Base-by-base conservation (phyloP, 2,113 vertebrate species). In the Vicugna pacos region DNA sequence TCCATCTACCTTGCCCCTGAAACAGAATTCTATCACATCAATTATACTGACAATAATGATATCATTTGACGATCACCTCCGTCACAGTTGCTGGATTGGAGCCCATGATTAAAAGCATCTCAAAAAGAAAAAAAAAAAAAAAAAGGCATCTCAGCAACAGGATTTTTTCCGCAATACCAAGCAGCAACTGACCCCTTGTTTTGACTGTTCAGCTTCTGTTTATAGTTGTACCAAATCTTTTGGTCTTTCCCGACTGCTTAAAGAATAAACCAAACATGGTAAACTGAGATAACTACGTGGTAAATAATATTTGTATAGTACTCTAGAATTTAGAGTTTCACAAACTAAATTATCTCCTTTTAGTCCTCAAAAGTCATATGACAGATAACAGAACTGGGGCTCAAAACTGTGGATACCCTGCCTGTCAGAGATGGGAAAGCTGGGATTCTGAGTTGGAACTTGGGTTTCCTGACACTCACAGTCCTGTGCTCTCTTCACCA, bases 131-230 rank as follows among this genome's bases (percentile, higher is more conserved):
- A 42, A 42, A 42, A 42, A 42, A 42, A 42, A 42, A 42, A 42
- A 42, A 86, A 95, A 97, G 93, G 32, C 12, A 1, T 75, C 85
- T 96, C 91, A 94, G 64, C 94, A 97, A 92, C 54, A 93, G 64
- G 58, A 88, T n/a, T 90, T 89, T 91, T 95, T 93, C 94, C 92
- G 86, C 50, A 93, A 88, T 38, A 96, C 58, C 54, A 91, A 92
- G 65, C 38, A 95, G 35, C 77, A 94, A 93, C 67, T 83, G 60
- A 73, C 19, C n/a, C 16, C 46, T 48, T 90, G 54, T 84, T 96
- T 62, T 94, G 84, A 91, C 95, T 80, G 82, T 67, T 92, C 54
- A 38, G 88, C 42, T 97, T 90, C 22, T 92, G 69, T 81, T 93
- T 95, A 91, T 19, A 77, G 52, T 56, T 89, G 35, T 9, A 86